A percentile compares a stretch with the other conserved stretches of the same genome.
Evolutionary conservation across 2,888 invertebrate genomes (phyloP).

Genomic region (Macrosoma leucophasiata): DNA sequence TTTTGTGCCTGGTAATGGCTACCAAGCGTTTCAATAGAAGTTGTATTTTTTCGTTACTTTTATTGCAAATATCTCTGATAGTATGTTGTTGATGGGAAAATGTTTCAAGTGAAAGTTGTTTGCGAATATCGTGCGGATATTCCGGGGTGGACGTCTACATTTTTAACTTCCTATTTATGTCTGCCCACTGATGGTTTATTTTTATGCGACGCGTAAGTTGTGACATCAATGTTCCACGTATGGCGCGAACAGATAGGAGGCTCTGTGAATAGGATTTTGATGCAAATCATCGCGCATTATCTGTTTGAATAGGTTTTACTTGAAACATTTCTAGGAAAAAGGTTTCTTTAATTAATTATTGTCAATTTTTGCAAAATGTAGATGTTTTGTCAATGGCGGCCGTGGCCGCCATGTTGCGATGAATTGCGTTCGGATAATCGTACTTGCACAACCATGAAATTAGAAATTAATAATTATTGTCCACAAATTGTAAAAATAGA

Average conservation of each 20-base stretch:
- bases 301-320: slow-evolving; percentile 34
- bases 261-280: slow-evolving; percentile 20
- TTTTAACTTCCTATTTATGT: slow-evolving; percentile 33
- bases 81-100: slow-evolving; percentile 50
- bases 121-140: slow-evolving; percentile 53
- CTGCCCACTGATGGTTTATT: slow-evolving; percentile 51
- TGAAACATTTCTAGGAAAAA: slow-evolving; percentile 33
- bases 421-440: slow-evolving; percentile 26
- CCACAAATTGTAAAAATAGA: no score
- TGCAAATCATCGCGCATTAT: slow-evolving; percentile 35
- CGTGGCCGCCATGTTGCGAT: slow-evolving; percentile 29
- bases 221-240: slow-evolving; percentile 39
- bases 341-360: slow-evolving; percentile 20
- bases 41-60: slow-evolving; percentile 36
- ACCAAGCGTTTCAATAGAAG: slow-evolving; percentile 56
- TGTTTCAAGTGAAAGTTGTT: slow-evolving; percentile 67
- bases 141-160: slow-evolving; percentile 46
- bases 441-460: neutral
- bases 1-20: slow-evolving; percentile 65
- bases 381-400: slow-evolving; percentile 25
- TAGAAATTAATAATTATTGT: no score
- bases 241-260: slow-evolving; percentile 35
- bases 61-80: slow-evolving; percentile 72
- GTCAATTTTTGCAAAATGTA: slow-evolving; percentile 18
- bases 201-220: slow-evolving; percentile 40